Conservation (phyloP, 1,140 invertebrate genomes). For the Parapsyche elsis region DNA sequence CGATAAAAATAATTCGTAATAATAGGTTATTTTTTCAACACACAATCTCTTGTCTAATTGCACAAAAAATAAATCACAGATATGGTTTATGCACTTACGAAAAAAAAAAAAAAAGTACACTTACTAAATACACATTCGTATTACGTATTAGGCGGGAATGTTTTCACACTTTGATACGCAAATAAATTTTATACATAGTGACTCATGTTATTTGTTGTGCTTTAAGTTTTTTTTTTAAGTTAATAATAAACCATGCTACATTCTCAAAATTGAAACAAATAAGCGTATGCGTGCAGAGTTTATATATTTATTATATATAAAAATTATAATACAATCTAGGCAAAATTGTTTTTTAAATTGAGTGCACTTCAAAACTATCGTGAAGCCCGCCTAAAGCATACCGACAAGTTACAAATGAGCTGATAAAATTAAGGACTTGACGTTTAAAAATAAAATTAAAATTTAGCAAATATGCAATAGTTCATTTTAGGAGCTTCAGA, state of each 20-base stretch:
- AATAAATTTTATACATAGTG: too few relatives aligned
- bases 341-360: too few relatives aligned
- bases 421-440: background rate
- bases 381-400: background rate
- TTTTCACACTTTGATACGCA: background rate
- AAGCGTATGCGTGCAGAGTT: background rate
- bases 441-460: background rate
- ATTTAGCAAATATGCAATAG: too few relatives aligned
- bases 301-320: background rate
- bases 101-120: background rate
- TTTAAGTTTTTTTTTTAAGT: too few relatives aligned
- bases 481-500: too few relatives aligned
- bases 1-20: background rate
- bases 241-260: too few relatives aligned
- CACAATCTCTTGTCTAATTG: background rate
- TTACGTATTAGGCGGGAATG: background rate
- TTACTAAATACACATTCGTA: too few relatives aligned
- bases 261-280: background rate
- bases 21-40: background rate
- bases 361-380: too few relatives aligned
- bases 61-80: conserved; percentile 32
- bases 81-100: background rate
- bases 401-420: background rate
- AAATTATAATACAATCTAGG: background rate
- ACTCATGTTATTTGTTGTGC: too few relatives aligned